These are phyloP conservation scores for Tetramorium alpestre DNA, from an alignment of 1,140 invertebrate genomes.

Conservation along the genomic window DNA sequence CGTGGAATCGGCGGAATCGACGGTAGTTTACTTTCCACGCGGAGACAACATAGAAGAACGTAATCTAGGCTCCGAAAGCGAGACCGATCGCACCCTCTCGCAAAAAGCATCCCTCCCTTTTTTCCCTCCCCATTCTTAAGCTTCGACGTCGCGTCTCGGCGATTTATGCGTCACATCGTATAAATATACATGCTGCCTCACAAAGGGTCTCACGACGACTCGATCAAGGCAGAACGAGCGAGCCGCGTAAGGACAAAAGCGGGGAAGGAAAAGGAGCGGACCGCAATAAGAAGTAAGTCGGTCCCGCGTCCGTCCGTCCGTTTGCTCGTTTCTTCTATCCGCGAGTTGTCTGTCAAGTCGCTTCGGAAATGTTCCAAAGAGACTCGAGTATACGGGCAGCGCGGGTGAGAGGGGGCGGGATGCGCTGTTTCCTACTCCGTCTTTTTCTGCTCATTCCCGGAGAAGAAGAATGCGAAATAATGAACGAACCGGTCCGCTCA, in stretches of 20 bases:
- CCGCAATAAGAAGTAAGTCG: conserved; percentile 43
- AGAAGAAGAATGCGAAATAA: conserved; percentile 79
- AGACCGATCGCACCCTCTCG: background rate
- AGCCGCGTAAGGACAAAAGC: conserved; percentile 51
- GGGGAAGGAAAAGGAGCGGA: conserved; percentile 17
- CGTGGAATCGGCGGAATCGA: background rate
- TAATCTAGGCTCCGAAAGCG: background rate
- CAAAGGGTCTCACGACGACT: conserved; percentile 28
- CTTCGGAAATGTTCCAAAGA: conserved; percentile 73
- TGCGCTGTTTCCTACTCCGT: conserved; percentile 56
- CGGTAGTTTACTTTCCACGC: background rate
- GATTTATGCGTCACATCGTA: conserved; percentile 23
- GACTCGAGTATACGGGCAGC: background rate
- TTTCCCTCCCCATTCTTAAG: background rate
- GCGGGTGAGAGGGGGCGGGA: conserved; percentile 4
- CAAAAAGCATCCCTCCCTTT: conserved; percentile 4
- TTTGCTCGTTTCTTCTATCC: conserved; percentile 41
- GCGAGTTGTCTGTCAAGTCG: conserved; percentile 77
- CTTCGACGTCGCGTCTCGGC: background rate
- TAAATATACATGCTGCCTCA: conserved; percentile 41
- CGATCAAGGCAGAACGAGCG: conserved; percentile 38
- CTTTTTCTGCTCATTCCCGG: conserved; percentile 60
- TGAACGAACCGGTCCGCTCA: conserved; percentile 78
- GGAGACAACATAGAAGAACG: background rate
- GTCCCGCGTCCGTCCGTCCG: background rate